Evolutionary conservation across 2,888 invertebrate species (phyloP).

Genomic region (Hoplodrina blanda): DNA sequence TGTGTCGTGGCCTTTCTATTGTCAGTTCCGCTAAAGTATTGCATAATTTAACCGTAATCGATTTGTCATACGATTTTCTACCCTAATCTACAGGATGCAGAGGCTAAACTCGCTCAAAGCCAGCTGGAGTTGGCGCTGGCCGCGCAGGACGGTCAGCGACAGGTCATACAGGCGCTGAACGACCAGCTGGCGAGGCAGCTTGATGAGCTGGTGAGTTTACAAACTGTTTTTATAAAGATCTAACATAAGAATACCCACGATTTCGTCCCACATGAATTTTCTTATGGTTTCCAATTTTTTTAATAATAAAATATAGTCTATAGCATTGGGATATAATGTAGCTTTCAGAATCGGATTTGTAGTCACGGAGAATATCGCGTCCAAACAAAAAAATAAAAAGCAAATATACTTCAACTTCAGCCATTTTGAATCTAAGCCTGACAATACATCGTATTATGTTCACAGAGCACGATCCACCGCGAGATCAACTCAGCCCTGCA

Average conservation of each 20-base stretch:
- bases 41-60: neutral
- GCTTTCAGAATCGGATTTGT: too few relatives aligned
- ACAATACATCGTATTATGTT: neutral
- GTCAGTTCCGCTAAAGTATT: constrained; percentile 15
- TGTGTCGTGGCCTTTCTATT: constrained; percentile 33
- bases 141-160: constrained; percentile 95
- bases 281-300: too few relatives aligned
- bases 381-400: too few relatives aligned
- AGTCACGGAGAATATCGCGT: too few relatives aligned
- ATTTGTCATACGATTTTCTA: constrained; percentile 17
- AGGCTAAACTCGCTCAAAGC: constrained; percentile 94
- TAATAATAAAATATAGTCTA: too few relatives aligned
- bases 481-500: constrained; percentile 95
- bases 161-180: constrained; percentile 95
- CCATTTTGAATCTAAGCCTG: too few relatives aligned
- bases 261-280: too few relatives aligned
- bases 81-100: constrained; percentile 82
- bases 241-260: too few relatives aligned
- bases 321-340: too few relatives aligned
- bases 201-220: constrained; percentile 92
- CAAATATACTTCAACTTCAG: too few relatives aligned
- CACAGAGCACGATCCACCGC: constrained; percentile 93
- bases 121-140: constrained; percentile 95
- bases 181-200: constrained; percentile 95
- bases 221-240: too few relatives aligned